Evolutionary conservation across 1,140 invertebrate genomes (phyloP), one percentile per base, ranked within the genome.

Genomic region (Bombyx mandarina): DNA sequence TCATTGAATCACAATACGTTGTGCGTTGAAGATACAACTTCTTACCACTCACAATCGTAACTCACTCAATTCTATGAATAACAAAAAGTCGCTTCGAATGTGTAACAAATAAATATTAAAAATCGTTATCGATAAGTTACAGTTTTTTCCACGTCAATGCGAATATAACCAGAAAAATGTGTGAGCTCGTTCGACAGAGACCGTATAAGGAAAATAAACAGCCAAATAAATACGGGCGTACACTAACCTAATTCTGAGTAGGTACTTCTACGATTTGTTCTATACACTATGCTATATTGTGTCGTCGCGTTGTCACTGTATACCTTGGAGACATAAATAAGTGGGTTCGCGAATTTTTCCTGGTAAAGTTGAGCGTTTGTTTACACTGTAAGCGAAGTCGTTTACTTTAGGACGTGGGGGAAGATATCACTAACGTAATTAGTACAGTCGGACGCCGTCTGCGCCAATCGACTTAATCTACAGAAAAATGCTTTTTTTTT

Each of bases 281-380:
- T 35, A 54, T 66, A 67, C 61, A 65, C 57, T 57, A 56, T 58
- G 67, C 58, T 61, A 60, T 65, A 61, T 67, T 70, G 59, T 62
- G 56, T 71, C 58, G 62, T 60, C 71, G 26, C 26, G 62, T 70
- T 67, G 67, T 68, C 67, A 68, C 66, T 56, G 69, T 68, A 71
- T 75, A 73, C 74, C 75, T 76, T 64, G 42, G 77, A 72, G 75
- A 83, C 67, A 58, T 75, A 69, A 78, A 77, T 84, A 80, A 84
- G 72, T 77, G 71, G 75, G 70, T 84, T 81, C 75, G 73, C 67
- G 74, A 85, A 78, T 82, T 82, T 83, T 81, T 82, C 76, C 73
- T 66, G 61, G 69, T 71, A 74, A 77, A 77, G 67, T 80, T 69
- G 73, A 77, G 70, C 66, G 67, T 61, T 80, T 84, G 78, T 84